These are phyloP conservation scores for Plecturocebus donacophilus DNA, from an alignment of 2,113 vertebrate species.

Conservation along the genomic window DNA sequence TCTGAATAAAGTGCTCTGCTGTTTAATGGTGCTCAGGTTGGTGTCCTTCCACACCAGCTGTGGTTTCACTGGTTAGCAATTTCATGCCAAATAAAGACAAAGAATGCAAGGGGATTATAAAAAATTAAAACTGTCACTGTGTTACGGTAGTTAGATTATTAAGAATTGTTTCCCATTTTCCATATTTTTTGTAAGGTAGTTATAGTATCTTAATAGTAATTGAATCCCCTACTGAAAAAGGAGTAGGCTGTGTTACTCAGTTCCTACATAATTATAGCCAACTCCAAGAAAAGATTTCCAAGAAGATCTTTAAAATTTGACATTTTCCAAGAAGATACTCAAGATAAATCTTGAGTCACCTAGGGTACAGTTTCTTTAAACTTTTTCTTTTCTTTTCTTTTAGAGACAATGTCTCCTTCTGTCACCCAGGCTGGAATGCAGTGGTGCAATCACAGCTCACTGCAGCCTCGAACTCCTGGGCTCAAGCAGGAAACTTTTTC, in stretches of 20 bases:
- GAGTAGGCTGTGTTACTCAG: not conserved
- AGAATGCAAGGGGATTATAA: not conserved
- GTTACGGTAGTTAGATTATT: not conserved
- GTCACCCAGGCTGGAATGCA: too few relatives aligned
- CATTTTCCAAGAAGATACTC: slow-evolving; percentile 31
- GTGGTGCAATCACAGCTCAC: too few relatives aligned
- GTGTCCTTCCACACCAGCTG: not conserved
- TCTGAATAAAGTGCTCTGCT: not conserved
- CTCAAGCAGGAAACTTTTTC: not conserved
- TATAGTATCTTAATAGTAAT: not conserved
- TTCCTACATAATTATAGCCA: not conserved
- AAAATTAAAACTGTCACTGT: not conserved
- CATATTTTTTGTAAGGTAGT: not conserved
- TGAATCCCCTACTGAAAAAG: not conserved
- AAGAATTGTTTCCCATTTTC: not conserved
- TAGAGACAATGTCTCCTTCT: too few relatives aligned
- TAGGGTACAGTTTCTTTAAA: not conserved
- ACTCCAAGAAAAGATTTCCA: not conserved
- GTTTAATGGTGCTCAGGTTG: not conserved
- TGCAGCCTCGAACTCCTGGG: too few relatives aligned
- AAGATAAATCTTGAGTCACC: not conserved
- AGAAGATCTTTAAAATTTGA: not conserved
- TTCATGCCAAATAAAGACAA: not conserved
- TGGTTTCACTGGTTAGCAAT: not conserved
- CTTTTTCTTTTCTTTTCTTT: not conserved